phyloP scores from a whole-genome alignment of 2,113 vertebrate genomes.

The Leucoraja erinaceus region DNA sequence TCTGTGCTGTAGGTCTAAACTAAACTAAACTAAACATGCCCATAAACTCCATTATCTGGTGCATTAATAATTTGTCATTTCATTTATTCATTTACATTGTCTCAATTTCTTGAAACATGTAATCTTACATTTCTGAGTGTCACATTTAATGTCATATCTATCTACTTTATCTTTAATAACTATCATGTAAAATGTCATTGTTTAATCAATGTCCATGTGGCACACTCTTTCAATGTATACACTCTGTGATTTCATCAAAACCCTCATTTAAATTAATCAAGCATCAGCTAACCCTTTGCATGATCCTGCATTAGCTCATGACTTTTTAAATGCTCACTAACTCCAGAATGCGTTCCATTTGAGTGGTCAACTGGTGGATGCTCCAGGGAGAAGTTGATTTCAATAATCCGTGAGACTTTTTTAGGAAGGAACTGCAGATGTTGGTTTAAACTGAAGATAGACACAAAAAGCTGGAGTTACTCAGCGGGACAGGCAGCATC shows the following conservation, averaged over 20 bases:
- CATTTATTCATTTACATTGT: not conserved
- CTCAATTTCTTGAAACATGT: not conserved
- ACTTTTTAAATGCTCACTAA: not conserved
- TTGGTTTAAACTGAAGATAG: too few relatives aligned
- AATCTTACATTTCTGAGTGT: not conserved
- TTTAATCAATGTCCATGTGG: not conserved
- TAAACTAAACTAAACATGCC: too few relatives aligned
- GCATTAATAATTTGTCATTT: too few relatives aligned
- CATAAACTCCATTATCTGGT: not conserved
- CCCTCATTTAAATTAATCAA: conserved; percentile 16
- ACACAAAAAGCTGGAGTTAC: too few relatives aligned
- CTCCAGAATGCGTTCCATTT: not conserved
- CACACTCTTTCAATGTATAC: not conserved
- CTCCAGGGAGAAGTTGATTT: not conserved
- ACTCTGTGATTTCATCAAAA: conserved; percentile 8
- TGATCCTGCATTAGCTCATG: not conserved
- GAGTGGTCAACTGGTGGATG: not conserved
- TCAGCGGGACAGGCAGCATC: too few relatives aligned
- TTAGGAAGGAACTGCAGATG: too few relatives aligned
- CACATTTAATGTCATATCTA: not conserved
- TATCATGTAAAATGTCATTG: not conserved
- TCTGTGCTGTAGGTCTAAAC: too few relatives aligned
- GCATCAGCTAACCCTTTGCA: not conserved
- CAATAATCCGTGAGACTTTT: too few relatives aligned
- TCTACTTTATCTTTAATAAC: not conserved